Percentiles rank a stretch among this genome's conserved stretches.
Evolutionary conservation across 2,888 invertebrate genomes (phyloP).

Genomic region (Campoplex nolae): DNA sequence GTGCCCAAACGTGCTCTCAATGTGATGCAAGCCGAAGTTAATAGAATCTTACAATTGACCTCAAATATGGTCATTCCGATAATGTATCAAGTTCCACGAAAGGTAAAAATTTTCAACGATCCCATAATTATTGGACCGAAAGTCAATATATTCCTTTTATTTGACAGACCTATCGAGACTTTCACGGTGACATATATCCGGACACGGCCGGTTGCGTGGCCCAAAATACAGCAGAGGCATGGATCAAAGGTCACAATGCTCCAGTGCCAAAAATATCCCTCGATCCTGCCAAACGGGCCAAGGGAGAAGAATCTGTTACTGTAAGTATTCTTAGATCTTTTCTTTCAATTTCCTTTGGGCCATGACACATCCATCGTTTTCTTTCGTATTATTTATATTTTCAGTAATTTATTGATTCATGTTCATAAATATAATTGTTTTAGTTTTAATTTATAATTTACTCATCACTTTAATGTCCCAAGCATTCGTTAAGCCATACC

Average conservation of each 20-base stretch:
- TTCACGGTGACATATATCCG: constrained; percentile 97
- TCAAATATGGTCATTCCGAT: constrained; percentile 95
- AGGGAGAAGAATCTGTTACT: constrained; percentile 87
- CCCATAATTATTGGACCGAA: background rate
- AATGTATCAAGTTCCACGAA: constrained; percentile 97
- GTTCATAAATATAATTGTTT: background rate
- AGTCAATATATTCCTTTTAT: constrained; percentile 68
- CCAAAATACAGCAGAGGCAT: constrained; percentile 91
- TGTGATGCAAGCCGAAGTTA: constrained; percentile 99
- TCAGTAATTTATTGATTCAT: background rate
- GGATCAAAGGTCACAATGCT: constrained; percentile 92
- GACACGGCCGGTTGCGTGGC: constrained; percentile 94
- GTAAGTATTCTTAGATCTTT: constrained; percentile 84
- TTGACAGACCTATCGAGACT: constrained; percentile 94
- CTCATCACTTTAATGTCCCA: constrained; percentile 15
- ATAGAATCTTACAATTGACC: constrained; percentile 94
- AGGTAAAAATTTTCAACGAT: constrained; percentile 86
- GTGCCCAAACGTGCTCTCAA: constrained; percentile 96
- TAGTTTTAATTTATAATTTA: constrained; percentile 26
- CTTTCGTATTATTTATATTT: background rate
- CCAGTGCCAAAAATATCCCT: constrained; percentile 93
- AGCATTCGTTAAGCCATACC: constrained; percentile 7
- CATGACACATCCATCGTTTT: background rate
- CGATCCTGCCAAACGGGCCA: constrained; percentile 90
- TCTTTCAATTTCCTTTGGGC: background rate